Evolutionary conservation across 37 sponge, comb jelly and placozoan genomes (phyloP).

Genomic region (Mnemiopsis leidyi): DNA sequence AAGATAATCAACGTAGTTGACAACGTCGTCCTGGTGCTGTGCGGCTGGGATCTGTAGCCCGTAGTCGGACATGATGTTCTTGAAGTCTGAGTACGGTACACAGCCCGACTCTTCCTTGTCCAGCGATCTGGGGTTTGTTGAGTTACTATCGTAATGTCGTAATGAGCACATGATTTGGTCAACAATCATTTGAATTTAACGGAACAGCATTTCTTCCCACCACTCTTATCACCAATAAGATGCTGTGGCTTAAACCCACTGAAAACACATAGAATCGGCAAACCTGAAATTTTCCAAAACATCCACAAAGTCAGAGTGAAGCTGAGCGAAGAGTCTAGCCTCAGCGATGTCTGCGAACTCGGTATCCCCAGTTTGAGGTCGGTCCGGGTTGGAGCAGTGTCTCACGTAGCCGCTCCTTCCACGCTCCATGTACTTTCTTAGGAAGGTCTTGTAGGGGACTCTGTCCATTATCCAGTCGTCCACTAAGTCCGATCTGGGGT

Average conservation of each 20-base stretch:
- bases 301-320: constrained; percentile 52
- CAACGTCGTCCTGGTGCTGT: constrained; percentile 14
- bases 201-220: no score
- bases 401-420: constrained; percentile 53
- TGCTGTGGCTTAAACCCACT: no score
- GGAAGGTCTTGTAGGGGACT: constrained; percentile 17
- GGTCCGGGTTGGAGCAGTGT: background rate
- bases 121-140: background rate
- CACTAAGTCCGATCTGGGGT: constrained; percentile 54
- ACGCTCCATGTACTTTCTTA: constrained; percentile 43
- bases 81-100: constrained; percentile 47
- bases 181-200: no score
- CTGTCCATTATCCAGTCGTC: constrained; percentile 16
- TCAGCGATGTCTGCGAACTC: constrained; percentile 62
- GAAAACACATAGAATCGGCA: no score
- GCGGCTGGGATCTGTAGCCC: constrained; percentile 7
- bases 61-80: constrained; percentile 63
- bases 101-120: constrained; percentile 27
- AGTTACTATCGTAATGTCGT: no score
- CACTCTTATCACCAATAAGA: no score
- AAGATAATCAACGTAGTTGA: constrained; percentile 58
- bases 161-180: no score
- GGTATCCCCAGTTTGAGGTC: constrained; percentile 38
- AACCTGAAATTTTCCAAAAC: constrained; percentile 60
- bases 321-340: constrained; percentile 55